Conservation (phyloP, 2,888 invertebrate genomes). For the Neoscelio sp. region DNA sequence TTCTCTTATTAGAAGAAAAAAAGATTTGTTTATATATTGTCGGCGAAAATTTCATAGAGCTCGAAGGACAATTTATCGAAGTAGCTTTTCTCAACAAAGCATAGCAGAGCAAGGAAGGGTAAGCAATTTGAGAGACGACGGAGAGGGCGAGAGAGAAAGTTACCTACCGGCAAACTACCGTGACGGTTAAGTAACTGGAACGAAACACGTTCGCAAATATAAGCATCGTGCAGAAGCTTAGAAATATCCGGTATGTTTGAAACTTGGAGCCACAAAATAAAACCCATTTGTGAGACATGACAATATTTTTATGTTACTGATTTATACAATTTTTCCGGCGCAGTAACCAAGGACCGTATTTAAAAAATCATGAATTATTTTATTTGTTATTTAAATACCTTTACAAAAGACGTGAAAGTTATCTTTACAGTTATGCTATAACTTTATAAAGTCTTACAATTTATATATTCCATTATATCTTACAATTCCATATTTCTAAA, state of each 20-base stretch:
- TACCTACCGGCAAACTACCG: conserved; percentile 74
- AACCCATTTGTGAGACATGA: conserved; percentile 40
- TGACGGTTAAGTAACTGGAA: conserved; percentile 79
- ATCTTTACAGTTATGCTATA: no score
- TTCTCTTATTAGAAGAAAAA: not conserved
- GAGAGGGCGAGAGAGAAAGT: conserved; percentile 59
- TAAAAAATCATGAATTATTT: no score
- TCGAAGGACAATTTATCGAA: conserved; percentile 54
- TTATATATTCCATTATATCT: no score
- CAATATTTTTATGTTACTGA: conserved; percentile 19
- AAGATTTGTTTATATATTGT: conserved; percentile 16
- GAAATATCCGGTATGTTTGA: conserved; percentile 32
- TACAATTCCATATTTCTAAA: no score
- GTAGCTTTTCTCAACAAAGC: conserved; percentile 24
- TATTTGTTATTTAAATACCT: no score
- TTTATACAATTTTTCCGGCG: conserved; percentile 2
- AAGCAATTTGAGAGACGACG: conserved; percentile 60
- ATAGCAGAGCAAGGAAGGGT: not conserved
- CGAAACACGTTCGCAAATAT: conserved; percentile 76
- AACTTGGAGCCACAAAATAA: conserved; percentile 40
- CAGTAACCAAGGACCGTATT: no score
- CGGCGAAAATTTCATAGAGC: conserved; percentile 29
- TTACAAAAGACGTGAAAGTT: no score
- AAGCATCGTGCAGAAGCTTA: conserved; percentile 64
- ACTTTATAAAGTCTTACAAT: no score